phyloP scores from a whole-genome alignment of 2,888 invertebrate genomes.

The Heliconius ismenius region DNA sequence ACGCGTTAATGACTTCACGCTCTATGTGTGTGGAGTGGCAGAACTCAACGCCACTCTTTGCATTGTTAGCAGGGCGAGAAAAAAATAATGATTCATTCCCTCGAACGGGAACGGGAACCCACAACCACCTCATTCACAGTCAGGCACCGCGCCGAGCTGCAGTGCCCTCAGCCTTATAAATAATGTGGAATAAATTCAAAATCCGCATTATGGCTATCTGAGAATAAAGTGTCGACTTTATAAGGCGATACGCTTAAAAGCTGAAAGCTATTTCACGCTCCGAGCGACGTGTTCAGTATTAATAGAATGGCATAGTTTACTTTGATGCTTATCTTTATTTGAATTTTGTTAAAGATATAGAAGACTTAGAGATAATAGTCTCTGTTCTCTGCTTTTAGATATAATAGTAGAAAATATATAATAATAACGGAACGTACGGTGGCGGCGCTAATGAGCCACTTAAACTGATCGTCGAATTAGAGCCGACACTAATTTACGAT shows the following conservation, averaged over 20 bases:
- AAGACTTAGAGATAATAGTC: neutral
- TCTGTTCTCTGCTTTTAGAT: neutral
- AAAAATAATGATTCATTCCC: neutral
- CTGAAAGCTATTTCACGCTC: constrained; percentile 19
- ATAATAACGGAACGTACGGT: neutral
- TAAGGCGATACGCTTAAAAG: constrained; percentile 19
- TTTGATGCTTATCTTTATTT: neutral
- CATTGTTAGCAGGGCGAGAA: neutral
- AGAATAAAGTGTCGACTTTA: constrained; percentile 9
- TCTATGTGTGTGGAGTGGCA: too few species aligned
- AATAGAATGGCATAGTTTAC: constrained; percentile 16
- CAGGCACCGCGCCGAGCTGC: neutral
- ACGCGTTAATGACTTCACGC: neutral
- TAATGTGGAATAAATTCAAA: constrained; percentile 4
- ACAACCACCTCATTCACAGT: neutral
- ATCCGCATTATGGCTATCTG: constrained; percentile 18
- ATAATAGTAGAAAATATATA: neutral
- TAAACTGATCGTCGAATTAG: constrained; percentile 19
- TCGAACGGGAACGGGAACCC: neutral
- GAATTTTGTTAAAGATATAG: neutral
- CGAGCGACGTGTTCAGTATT: constrained; percentile 5
- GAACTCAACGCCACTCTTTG: too few species aligned
- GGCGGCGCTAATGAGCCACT: constrained; percentile 3
- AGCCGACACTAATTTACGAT: constrained; percentile 2
- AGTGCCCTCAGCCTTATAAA: neutral